These are phyloP conservation scores for Priocnemis perturbator DNA, from an alignment of 2,888 invertebrate species.

Conservation along the genomic window DNA sequence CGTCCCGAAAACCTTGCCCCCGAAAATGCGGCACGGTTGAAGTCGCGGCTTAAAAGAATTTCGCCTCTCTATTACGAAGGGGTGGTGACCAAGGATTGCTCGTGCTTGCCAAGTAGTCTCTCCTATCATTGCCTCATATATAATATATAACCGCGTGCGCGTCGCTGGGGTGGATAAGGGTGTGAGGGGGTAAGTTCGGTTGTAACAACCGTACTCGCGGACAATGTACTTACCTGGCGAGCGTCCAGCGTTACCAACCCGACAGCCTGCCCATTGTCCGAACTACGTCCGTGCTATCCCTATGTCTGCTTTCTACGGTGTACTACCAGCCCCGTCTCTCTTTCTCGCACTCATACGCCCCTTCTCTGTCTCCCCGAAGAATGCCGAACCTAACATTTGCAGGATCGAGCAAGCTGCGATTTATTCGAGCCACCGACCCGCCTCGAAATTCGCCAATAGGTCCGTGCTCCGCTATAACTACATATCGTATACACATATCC, in stretches of 20 bases:
- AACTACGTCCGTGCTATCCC: constrained; percentile 47
- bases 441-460: too few relatives aligned
- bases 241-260: constrained; percentile 62
- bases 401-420: constrained; percentile 14
- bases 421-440: not conserved
- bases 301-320: constrained; percentile 56
- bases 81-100: not conserved
- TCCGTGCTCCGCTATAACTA: too few relatives aligned
- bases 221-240: constrained; percentile 68
- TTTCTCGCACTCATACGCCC: constrained; percentile 23
- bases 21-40: constrained; percentile 19
- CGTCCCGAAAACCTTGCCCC: constrained; percentile 24
- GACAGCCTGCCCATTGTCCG: constrained; percentile 67
- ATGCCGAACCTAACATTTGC: constrained; percentile 44
- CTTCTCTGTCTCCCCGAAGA: constrained; percentile 36
- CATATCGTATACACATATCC: too few relatives aligned
- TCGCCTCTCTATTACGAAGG: constrained; percentile 48
- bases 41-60: constrained; percentile 53
- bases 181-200: constrained; percentile 55
- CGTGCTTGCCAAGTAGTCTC: constrained; percentile 58
- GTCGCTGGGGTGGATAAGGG: constrained; percentile 24
- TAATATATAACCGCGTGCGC: constrained; percentile 52
- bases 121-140: constrained; percentile 52
- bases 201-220: constrained; percentile 59
- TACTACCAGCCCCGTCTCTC: constrained; percentile 34